Evolutionary conservation across 2,888 invertebrate genomes (phyloP), one percentile per base, ranked within the genome.

Genomic region (Clunio marinus): DNA sequence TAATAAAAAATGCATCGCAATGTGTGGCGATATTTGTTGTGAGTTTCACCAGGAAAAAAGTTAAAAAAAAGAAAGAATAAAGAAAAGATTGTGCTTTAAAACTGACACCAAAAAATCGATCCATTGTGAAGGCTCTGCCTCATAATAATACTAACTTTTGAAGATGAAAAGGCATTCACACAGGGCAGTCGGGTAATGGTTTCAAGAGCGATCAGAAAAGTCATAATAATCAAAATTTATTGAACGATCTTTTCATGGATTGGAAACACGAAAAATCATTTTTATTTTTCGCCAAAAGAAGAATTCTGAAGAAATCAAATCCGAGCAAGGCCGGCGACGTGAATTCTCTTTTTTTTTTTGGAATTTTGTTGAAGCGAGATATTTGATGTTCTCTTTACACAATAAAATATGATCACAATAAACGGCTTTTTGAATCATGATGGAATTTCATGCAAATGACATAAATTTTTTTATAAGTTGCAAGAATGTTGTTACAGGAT

Each of bases 211-310:
- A 63, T 60, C 41, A 60, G 24, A 24, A 7, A 22, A 22, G 35
- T 62, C 37, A 62, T 62, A 62, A 41, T 35, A 62, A 62, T 62
- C 62, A 15, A 17, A 63, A 46, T 63, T 63, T 63, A 63, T 63
- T 63, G 63, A 27, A 45, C 41, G 41, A 57, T 57, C 25, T 57
- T 57, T 51, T 51, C 51, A 51, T 51, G 51, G 13, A 2, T 20
- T 22, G 22, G 7, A 51, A 7, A n/a, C 51, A 51, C 51, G 51
- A 51, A 22, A 7, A 3, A n/a, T n/a, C n/a, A n/a, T n/a, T 17
- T 51, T 13, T 15, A 4, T 51, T 51, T 51, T 17, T 51, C 7
- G 51, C 17, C 7, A 51, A n/a, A 51, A 13, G 22, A 51, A 51
- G 51, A 22, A 20, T 51, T 41, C 10, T 22, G 51, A 51, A 51